Evolutionary conservation across 2,797 vertebrate genomes (phyloP), one percentile per base, ranked within the genome.

Genomic region (Cynodonichthys magdalenae): DNA sequence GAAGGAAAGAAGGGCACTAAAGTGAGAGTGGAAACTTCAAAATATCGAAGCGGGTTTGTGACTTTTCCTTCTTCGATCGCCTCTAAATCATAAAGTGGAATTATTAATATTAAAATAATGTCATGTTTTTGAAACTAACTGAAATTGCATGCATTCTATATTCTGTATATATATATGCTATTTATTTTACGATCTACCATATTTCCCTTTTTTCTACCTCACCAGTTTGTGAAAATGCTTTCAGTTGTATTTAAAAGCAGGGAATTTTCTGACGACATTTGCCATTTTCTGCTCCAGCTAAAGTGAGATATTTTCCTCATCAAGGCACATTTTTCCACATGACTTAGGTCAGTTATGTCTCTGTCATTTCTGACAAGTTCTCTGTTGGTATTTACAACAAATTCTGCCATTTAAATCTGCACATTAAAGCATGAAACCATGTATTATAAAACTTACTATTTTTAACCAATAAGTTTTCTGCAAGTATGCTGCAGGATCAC

Each of bases 281-380:
- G 56, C 36, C 45, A 45, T 41, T 20, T 5, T 9, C 12, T 52
- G 46, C 60, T 64, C 29, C 10, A 2, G 19, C 27, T 9, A 24
- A 67, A 44, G 57, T 63, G 68, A 34, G 34, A 55, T 63, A 62
- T 65, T 19, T 75, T 74, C 31, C 55, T 58, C 41, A 54, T 74
- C 59, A 50, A 59, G 50, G 53, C 34, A 58, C 46, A 53, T 63
- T 73, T 69, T 39, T 39, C 36, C 36, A 39, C 36, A 39, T 12
- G 36, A 39, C 10, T 39, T 46, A 10, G 2, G 15, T 7, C 42
- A 44, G 42, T 44, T 44, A 17, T 15, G 1, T 46, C 18, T 46
- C n/a, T 18, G 44, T 19, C n/a, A 7, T n/a, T n/a, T 46, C 7
- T 1, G 18, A 19, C 6, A 12, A 14, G 11, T 14, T 12, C 12